Percentiles rank a stretch among this genome's conserved stretches.
phyloP scores from a whole-genome alignment of 2,797 vertebrate genomes.

The Cryptoprocta ferox region DNA sequence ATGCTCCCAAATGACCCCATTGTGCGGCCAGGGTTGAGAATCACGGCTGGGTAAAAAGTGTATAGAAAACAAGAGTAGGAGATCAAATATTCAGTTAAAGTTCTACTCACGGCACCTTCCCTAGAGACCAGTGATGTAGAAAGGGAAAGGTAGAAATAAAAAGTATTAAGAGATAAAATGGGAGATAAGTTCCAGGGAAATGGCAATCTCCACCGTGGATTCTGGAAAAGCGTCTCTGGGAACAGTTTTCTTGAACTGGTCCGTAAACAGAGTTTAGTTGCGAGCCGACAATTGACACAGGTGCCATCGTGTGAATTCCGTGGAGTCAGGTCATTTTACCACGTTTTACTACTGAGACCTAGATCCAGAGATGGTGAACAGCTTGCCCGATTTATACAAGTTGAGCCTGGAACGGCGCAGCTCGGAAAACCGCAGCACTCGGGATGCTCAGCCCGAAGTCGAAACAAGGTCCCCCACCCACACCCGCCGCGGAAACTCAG shows the following conservation, averaged over 20 bases:
- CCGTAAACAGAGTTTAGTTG: not conserved
- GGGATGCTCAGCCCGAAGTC: not conserved
- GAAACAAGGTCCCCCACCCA: not conserved
- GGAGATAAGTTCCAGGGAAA: not conserved
- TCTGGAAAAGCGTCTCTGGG: not conserved
- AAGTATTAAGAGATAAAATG: not conserved
- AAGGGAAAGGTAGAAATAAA: not conserved
- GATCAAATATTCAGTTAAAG: not conserved
- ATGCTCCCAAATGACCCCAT: not conserved
- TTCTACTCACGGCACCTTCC: not conserved
- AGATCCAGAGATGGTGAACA: not conserved
- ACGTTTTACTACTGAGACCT: not conserved
- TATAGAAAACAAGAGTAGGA: not conserved
- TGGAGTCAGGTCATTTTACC: not conserved
- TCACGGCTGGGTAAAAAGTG: not conserved
- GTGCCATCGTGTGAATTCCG: too few relatives aligned
- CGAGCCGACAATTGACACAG: not conserved
- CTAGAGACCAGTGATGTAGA: not conserved
- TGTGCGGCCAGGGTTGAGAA: not conserved
- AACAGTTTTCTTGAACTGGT: not conserved
- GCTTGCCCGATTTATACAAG: not conserved
- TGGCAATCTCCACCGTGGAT: not conserved
- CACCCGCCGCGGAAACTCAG: not conserved
- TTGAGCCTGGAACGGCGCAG: not conserved
- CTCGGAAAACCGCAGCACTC: not conserved